Evolutionary conservation across 2,888 invertebrate genomes (phyloP).

Genomic region (Antitype chi): DNA sequence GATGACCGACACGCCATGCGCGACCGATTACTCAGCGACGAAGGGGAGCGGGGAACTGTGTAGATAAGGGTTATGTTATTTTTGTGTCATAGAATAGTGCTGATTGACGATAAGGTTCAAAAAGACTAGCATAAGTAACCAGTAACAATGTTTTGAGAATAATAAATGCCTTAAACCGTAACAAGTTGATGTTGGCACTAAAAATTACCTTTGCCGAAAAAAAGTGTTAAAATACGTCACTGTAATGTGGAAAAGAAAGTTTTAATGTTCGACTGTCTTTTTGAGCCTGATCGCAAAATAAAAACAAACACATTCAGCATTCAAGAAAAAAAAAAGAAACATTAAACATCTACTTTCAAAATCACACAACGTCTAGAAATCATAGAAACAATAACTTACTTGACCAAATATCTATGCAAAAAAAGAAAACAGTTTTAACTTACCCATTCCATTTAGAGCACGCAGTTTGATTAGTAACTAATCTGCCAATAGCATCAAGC

Average conservation of each 20-base stretch:
- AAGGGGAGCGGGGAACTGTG: slow-evolving; percentile 89
- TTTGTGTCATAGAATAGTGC: too few species aligned
- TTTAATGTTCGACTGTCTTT: neutral
- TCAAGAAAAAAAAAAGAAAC: slow-evolving; percentile 18
- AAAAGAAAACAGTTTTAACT: slow-evolving; percentile 4
- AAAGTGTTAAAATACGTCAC: neutral
- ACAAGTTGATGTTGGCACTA: neutral
- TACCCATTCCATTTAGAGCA: slow-evolving; percentile 38
- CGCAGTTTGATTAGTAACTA: slow-evolving; percentile 37
- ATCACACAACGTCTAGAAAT: slow-evolving; percentile 33
- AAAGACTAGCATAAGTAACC: neutral
- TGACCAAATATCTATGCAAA: slow-evolving; percentile 28
- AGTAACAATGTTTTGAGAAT: too few species aligned
- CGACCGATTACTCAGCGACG: slow-evolving; percentile 73
- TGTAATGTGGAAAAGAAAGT: neutral
- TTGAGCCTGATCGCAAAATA: slow-evolving; percentile 3
- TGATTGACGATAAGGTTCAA: neutral
- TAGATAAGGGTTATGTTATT: neutral
- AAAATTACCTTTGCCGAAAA: neutral
- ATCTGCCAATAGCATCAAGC: slow-evolving; percentile 41
- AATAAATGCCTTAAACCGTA: too few species aligned
- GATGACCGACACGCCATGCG: slow-evolving; percentile 80
- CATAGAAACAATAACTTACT: slow-evolving; percentile 39
- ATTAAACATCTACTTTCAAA: slow-evolving; percentile 22
- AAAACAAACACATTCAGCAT: slow-evolving; percentile 36